Evolutionary conservation across 2,797 vertebrate genomes (phyloP).

Genomic region (Emys orbicularis): DNA sequence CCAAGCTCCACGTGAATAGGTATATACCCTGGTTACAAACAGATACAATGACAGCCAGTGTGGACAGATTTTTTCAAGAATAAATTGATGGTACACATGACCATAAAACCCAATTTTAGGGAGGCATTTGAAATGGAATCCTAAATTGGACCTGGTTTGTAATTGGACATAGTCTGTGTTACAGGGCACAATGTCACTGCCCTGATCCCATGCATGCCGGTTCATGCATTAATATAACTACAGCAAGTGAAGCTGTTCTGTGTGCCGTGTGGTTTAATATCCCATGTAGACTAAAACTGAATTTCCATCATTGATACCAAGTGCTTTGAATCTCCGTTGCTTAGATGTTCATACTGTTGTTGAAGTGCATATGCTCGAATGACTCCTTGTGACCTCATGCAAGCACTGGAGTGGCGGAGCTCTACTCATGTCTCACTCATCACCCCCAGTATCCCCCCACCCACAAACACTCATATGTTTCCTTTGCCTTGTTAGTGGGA

Average conservation of each 20-base stretch:
- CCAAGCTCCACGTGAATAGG: conserved; percentile 67
- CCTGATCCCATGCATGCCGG: fast-evolving
- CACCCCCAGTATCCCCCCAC: background rate
- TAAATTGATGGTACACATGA: fast-evolving
- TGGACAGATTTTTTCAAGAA: background rate
- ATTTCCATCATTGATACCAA: background rate
- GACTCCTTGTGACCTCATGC: fast-evolving
- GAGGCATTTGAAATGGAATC: fast-evolving
- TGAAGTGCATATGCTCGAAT: background rate
- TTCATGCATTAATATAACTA: fast-evolving
- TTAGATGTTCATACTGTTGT: background rate
- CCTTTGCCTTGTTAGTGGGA: background rate
- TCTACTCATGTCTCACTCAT: background rate
- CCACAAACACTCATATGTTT: fast-evolving
- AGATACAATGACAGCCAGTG: background rate
- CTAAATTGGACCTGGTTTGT: background rate
- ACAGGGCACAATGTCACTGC: fast-evolving
- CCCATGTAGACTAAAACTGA: background rate
- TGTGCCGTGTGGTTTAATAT: background rate
- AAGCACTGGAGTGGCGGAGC: too few relatives aligned
- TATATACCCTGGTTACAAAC: conserved; percentile 10
- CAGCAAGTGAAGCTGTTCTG: background rate
- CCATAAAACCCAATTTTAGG: fast-evolving
- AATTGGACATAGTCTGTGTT: background rate
- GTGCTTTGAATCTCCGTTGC: background rate